phyloP scores from a whole-genome alignment of 2,888 invertebrate species.

The Spialia ferax region DNA sequence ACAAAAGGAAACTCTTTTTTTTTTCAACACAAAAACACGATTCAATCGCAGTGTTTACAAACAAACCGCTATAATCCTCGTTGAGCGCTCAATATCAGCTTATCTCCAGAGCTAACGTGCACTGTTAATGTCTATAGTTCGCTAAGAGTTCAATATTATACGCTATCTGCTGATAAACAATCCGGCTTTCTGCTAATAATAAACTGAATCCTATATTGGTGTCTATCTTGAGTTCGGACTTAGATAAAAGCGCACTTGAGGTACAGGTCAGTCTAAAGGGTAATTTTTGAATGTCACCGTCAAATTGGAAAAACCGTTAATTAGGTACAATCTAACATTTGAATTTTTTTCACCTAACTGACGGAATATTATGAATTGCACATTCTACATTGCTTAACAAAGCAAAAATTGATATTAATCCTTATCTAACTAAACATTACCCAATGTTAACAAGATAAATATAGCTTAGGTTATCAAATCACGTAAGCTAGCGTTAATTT shows the following conservation, averaged over 20 bases:
- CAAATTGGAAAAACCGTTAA: too few species aligned
- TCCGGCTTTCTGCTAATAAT: neutral
- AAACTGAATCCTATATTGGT: too few species aligned
- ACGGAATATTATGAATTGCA: too few species aligned
- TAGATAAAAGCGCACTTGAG: too few species aligned
- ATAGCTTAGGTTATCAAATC: neutral
- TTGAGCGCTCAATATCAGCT: neutral
- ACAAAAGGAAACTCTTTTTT: neutral
- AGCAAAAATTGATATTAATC: too few species aligned
- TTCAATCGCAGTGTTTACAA: neutral
- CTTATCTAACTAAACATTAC: too few species aligned
- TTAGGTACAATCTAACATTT: too few species aligned
- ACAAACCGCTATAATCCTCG: neutral
- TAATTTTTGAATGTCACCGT: too few species aligned
- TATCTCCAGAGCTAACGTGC: constrained; percentile 2
- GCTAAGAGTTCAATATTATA: constrained; percentile 15
- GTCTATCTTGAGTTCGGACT: neutral
- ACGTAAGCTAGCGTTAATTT: neutral
- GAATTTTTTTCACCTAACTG: too few species aligned
- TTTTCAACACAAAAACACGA: neutral
- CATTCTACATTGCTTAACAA: too few species aligned
- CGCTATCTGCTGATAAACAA: neutral
- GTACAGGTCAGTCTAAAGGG: too few species aligned
- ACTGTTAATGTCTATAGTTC: constrained; percentile 7
- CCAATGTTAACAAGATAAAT: too few species aligned